Base-by-base conservation (phyloP, 2,797 vertebrate species). In the Salmo trutta region DNA sequence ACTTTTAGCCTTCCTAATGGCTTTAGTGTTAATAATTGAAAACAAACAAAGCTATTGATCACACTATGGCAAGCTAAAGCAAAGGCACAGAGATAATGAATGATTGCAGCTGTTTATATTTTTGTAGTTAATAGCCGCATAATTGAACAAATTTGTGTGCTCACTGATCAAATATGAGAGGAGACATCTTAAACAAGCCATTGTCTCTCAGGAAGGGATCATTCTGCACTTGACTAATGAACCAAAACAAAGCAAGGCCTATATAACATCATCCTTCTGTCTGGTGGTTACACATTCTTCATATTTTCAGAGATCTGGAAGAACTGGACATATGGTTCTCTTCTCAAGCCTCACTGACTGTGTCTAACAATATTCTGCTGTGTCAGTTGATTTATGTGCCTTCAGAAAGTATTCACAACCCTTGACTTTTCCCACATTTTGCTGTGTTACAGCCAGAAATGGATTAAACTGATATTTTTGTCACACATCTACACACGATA, bases 81-180 rank as follows among this genome's bases (percentile, higher is more conserved):
- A 47, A 47, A 79, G 82, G 81, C 86, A 75, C 81, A 74, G 21
- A 76, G 81, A 21, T 90, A 91, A 93, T 90, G 88, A 91, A 92
- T 90, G 85, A 84, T 87, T 92, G 86, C 91, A 94, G 91, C 89
- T 93, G 90, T 88, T 92, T 79, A 59, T 73, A 85, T 92, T 91
- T 91, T 87, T 87, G 82, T 90, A 90, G 93, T 93, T 90, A 91
- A 92, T 92, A 83, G 84, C 85, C 74, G 80, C 83, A 76, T 93
- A 93, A 94, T 93, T 93, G 88, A 85, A 89, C 82, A 90, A 92
- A 94, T 92, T 83, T 92, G 90, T 84, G 88, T 86, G 82, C 84
- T 89, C 80, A 81, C 67, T 24, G 85, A 89, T 91, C 87, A 92
- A 90, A 89, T 88, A 91, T 87, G 80, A 77, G 75, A 83, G 82